Evolutionary conservation across 2,888 invertebrate species (phyloP), one percentile per base, ranked within the genome.

Genomic region (Himalopsyche tibetana): DNA sequence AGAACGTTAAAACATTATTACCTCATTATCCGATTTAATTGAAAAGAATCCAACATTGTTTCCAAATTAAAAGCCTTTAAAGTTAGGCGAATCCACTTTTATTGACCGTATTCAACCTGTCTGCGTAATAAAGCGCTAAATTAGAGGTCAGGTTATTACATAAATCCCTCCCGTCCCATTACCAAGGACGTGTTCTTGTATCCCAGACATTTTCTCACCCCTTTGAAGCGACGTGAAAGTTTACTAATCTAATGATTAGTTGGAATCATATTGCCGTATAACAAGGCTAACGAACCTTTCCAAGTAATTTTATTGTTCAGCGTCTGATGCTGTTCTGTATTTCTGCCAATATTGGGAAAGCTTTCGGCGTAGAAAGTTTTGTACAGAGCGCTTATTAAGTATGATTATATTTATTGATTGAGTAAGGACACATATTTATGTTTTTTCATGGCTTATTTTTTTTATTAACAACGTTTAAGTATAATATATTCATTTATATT

Each of bases 131-230:
- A 63, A 19, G 19, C 19, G 19, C 28, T 63, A 63, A 19, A 51
- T 51, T 51, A 51, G 51, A 51, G 51, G 51, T 51, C 51, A 51
- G 51, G 51, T 51, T 51, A 51, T 63, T 63, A 63, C 63, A 63
- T 63, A 63, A 63, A 63, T 63, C 28, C 19, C 28, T 19, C 63
- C 19, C 63, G 28, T 28, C 19, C 63, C 63, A 19, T n/a, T 19
- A 19, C 28, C 63, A n/a, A 63, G 63, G 63, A 63, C 63, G 63
- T 19, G 63, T 11, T 19, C 63, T 19, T 19, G 11, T 63, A 63
- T 63, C 63, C 63, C 63, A 63, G 63, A 63, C 19, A 28, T 63
- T 63, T 19, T 28, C 63, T 28, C 63, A 63, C 28, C 63, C 63
- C n/a, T 63, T 63, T 19, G n/a, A 8, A 63, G 19, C n/a, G 28